Base-by-base conservation (phyloP, 1,140 invertebrate genomes). In the Sesamia nonagrioides region DNA sequence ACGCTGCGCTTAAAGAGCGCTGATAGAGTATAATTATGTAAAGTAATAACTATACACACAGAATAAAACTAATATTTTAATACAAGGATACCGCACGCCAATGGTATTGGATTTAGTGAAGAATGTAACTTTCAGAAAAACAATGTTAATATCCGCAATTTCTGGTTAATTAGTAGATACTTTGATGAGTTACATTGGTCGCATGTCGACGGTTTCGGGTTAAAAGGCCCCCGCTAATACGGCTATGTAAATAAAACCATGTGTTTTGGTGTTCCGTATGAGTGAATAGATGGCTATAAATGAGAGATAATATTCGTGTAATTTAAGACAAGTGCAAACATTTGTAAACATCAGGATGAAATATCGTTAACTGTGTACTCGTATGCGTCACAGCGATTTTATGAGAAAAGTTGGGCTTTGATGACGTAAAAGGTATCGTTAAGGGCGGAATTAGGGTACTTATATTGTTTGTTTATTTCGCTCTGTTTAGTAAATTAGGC, bases 331-430 rank as follows among this genome's bases (percentile, higher is more conserved):
- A 66, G 74, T 66, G 73, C 73, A 63, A 76, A 76, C 73, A 76
- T 76, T 76, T 61, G 60, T 63, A 76, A 42, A 76, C 58, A 66
- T 76, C 52, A 66, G 33, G 56, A 66, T 76, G 60, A 77, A 77
- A 77, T 54, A 58, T 40, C 40, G 60, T 52, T 42, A 17, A 35
- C 6, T 21, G 35, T 76, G 18, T 17, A 50, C 9, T 50, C 15
- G 15, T 50, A 50, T 48, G 45, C 50, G 61, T 37, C 74, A 50
- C n/a, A 6, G 21, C 33, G 48, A 42, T 27, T 50, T 69, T 69
- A 45, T 50, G 42, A 4, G 54, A 13, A 15, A 13, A 33, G 42
- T 9, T 9, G 9, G 4, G 66, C 35, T 37, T 27, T 35, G 9
- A 37, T 61, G 60, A 61, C 60, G 54, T 58, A 21, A 13, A 35